A percentile compares a stretch with the other conserved stretches of the same genome.
Conservation (phyloP, 2,113 vertebrate genomes). For the Xiphophorus couchianus region DNA sequence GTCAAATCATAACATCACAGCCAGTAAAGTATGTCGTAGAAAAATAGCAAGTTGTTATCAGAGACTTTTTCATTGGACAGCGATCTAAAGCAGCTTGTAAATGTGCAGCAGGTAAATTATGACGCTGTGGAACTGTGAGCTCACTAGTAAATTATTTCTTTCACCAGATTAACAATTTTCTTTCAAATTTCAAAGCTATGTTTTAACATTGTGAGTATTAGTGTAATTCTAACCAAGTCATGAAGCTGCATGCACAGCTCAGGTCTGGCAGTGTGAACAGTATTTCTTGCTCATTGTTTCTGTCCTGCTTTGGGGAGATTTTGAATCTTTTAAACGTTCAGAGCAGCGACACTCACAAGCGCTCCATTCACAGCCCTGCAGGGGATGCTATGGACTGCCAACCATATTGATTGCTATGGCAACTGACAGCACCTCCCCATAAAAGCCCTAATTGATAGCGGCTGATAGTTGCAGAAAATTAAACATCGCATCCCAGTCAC, state of each 20-base stretch:
- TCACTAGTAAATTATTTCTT: conserved; percentile 23
- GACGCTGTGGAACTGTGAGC: conserved; percentile 24
- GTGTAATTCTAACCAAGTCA: background rate
- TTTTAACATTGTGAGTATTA: conserved; percentile 29
- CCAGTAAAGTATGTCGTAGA: conserved; percentile 33
- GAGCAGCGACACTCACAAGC: conserved; percentile 35
- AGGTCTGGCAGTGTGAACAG: background rate
- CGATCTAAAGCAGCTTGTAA: conserved; percentile 50
- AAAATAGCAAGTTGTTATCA: conserved; percentile 34
- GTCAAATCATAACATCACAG: conserved; percentile 11
- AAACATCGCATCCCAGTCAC: conserved; percentile 18
- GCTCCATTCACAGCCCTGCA: conserved; percentile 47
- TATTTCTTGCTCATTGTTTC: conserved; percentile 51
- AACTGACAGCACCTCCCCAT: conserved; percentile 60
- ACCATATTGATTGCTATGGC: conserved; percentile 57
- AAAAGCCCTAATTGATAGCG: conserved; percentile 65
- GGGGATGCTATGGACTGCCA: conserved; percentile 47
- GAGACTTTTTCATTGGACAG: conserved; percentile 48
- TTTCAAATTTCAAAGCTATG: conserved; percentile 28
- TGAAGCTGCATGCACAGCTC: background rate
- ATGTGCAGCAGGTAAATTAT: conserved; percentile 38
- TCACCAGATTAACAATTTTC: conserved; percentile 26
- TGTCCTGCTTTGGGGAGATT: conserved; percentile 33
- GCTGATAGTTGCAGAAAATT: conserved; percentile 50
- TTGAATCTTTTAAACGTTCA: conserved; percentile 61